A percentile compares a stretch with the other conserved stretches of the same genome.
Evolutionary conservation across 1,140 invertebrate species (phyloP).

Genomic region (Euwallacea similis): DNA sequence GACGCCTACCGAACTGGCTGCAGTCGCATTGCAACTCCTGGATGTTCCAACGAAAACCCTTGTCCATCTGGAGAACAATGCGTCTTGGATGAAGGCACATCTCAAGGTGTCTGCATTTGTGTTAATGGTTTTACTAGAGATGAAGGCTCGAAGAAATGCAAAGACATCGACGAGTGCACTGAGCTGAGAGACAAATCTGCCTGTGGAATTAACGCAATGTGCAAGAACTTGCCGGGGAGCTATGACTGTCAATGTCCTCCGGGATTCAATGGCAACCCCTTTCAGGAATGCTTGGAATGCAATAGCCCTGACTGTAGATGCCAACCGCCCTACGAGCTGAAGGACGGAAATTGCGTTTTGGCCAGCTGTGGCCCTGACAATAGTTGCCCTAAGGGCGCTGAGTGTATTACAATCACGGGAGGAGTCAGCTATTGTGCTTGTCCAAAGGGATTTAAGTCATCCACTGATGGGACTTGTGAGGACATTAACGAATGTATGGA

Average conservation of each 20-base stretch:
- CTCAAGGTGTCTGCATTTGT: constrained; percentile 83
- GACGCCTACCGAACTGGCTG: constrained; percentile 77
- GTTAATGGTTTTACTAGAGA: constrained; percentile 80
- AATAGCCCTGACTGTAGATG: constrained; percentile 82
- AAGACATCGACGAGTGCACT: constrained; percentile 87
- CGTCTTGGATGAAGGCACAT: constrained; percentile 70
- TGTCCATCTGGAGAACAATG: constrained; percentile 84
- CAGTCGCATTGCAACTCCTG: constrained; percentile 63
- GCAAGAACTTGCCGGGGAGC: constrained; percentile 91
- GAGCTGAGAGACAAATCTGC: constrained; percentile 70
- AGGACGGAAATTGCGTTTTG: constrained; percentile 78
- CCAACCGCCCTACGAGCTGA: constrained; percentile 81
- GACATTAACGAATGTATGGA: constrained; percentile 84
- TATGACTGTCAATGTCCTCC: constrained; percentile 89
- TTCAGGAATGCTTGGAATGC: constrained; percentile 80
- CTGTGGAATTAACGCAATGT: constrained; percentile 85
- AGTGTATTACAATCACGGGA: constrained; percentile 86
- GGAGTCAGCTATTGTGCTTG: constrained; percentile 88
- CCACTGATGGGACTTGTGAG: constrained; percentile 73
- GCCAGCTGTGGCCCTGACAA: constrained; percentile 77
- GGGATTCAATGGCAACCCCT: constrained; percentile 87
- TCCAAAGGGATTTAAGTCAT: constrained; percentile 76
- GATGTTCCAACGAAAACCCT: constrained; percentile 72
- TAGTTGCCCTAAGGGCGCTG: constrained; percentile 78
- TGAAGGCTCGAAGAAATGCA: constrained; percentile 69